Percentiles rank a stretch among this genome's conserved stretches.
Conservation (phyloP, 2,888 invertebrate species). For the Halictus quadricinctus region DNA sequence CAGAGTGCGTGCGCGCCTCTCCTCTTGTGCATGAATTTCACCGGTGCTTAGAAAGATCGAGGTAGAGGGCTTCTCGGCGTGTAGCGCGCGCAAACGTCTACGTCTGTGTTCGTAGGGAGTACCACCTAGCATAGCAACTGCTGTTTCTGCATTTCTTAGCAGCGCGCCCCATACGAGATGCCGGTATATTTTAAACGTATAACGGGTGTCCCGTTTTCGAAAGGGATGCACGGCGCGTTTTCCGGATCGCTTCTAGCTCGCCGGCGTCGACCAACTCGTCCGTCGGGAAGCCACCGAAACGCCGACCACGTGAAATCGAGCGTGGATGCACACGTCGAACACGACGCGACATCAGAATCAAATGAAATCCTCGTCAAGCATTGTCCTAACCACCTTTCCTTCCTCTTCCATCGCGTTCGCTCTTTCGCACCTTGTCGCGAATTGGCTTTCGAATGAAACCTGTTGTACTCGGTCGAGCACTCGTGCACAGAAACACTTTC, state of each 20-base stretch:
- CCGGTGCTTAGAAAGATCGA: slow-evolving; percentile 68
- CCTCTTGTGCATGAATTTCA: slow-evolving; percentile 58
- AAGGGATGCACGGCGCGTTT: slow-evolving; percentile 19
- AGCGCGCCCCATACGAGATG: slow-evolving; percentile 75
- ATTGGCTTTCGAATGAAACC: slow-evolving; percentile 73
- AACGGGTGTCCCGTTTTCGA: slow-evolving; percentile 76
- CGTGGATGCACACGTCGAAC: slow-evolving; percentile 58
- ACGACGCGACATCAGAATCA: slow-evolving; percentile 67
- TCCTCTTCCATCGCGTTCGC: neutral
- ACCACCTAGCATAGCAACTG: slow-evolving; percentile 81
- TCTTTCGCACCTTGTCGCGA: slow-evolving; percentile 59
- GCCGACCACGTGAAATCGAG: slow-evolving; percentile 59
- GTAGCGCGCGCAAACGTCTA: slow-evolving; percentile 33
- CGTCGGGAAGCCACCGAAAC: slow-evolving; percentile 3
- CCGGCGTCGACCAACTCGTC: neutral
- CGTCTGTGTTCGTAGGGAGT: slow-evolving; percentile 70
- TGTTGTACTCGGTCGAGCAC: slow-evolving; percentile 69
- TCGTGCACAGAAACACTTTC: slow-evolving; percentile 69
- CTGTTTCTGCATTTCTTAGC: slow-evolving; percentile 81
- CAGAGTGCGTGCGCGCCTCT: neutral
- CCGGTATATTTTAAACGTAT: slow-evolving; percentile 76
- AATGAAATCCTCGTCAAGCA: slow-evolving; percentile 69
- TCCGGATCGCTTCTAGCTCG: neutral
- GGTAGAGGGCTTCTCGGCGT: slow-evolving; percentile 51
- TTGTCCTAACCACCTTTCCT: slow-evolving; percentile 6